Evolutionary conservation across 2,797 vertebrate genomes (phyloP).

Genomic region (Gastrophryne carolinensis): DNA sequence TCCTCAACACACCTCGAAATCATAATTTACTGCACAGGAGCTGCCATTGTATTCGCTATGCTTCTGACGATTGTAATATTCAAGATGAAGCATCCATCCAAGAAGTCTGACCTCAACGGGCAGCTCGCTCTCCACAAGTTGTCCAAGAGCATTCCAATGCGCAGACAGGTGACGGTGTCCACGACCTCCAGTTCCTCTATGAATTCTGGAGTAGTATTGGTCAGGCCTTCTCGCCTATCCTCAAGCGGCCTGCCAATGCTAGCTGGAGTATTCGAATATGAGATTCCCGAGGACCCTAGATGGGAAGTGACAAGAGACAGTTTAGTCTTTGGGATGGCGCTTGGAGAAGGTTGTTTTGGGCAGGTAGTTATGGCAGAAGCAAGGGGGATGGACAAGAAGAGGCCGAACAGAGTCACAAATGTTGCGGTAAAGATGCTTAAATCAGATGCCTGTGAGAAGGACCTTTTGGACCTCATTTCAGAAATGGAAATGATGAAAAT

Average conservation of each 20-base stretch:
- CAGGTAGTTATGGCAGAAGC: conserved; percentile 96
- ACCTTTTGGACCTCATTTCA: conserved; percentile 86
- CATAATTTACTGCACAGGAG: conserved; percentile 96
- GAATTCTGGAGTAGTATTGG: conserved; percentile 92
- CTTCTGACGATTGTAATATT: conserved; percentile 84
- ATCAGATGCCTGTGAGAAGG: conserved; percentile 88
- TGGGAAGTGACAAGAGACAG: conserved; percentile 91
- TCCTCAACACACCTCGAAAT: conserved; percentile 91
- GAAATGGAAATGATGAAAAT: conserved; percentile 99
- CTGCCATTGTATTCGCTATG: conserved; percentile 94
- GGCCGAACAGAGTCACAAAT: conserved; percentile 88
- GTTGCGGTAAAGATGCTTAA: conserved; percentile 98
- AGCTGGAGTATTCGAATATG: conserved; percentile 92
- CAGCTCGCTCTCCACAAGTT: conserved; percentile 97
- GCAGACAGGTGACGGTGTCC: conserved; percentile 99
- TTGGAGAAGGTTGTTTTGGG: conserved; percentile 96
- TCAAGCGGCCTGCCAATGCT: conserved; percentile 95
- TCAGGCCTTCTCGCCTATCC: conserved; percentile 88
- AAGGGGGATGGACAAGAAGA: conserved; percentile 92
- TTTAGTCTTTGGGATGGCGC: conserved; percentile 89
- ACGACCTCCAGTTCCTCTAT: conserved; percentile 94
- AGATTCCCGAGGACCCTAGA: conserved; percentile 93
- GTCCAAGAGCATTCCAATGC: conserved; percentile 97
- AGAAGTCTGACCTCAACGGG: conserved; percentile 95
- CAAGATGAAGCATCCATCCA: conserved; percentile 90